A percentile compares a stretch with the other conserved stretches of the same genome.
Conservation (phyloP, 2,888 invertebrate species). For the Cosmorhoe ocellata region DNA sequence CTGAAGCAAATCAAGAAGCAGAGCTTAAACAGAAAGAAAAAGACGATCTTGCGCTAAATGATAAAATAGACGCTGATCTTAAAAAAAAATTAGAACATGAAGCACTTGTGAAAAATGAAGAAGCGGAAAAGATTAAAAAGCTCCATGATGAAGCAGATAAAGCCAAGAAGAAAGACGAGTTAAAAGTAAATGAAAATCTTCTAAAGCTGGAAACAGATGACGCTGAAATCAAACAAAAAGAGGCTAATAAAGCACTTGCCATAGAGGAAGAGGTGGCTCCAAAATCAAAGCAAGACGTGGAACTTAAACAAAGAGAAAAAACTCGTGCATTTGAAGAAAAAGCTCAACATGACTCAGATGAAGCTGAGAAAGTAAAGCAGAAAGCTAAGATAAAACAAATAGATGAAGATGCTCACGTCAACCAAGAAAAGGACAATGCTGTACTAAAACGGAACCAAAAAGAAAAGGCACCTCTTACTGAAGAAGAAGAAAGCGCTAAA, state of each 20-base stretch:
- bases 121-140: neutral
- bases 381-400: no score
- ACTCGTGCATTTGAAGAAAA: no score
- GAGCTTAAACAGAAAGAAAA: neutral
- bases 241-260: neutral
- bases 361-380: neutral
- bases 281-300: no score
- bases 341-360: no score
- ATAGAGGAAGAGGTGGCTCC: no score
- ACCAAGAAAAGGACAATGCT: neutral
- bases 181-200: no score
- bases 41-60: neutral
- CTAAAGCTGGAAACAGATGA: no score
- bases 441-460: no score
- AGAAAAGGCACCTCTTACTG: neutral
- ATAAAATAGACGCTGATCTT: no score
- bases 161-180: neutral
- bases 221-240: neutral
- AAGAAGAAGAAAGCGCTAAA: no score
- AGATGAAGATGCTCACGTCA: neutral
- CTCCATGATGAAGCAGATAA: neutral
- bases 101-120: no score
- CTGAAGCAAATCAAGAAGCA: neutral
- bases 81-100: no score
- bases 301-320: neutral